Conservation (phyloP, 2,888 invertebrate genomes). For the Mactromeris polynyma region DNA sequence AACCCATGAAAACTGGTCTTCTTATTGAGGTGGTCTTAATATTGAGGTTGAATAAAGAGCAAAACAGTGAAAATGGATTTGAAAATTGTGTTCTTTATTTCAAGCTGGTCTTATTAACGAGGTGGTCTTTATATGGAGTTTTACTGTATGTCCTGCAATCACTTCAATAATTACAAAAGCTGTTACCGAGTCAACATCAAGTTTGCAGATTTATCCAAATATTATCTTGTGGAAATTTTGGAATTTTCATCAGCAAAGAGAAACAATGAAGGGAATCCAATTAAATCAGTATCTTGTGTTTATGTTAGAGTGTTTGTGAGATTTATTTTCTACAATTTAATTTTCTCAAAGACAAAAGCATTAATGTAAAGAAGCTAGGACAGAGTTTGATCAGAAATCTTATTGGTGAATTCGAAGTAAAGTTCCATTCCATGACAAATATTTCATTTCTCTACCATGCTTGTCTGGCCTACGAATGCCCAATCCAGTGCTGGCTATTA, state of each 20-base stretch:
- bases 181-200: neutral
- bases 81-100: too few species aligned
- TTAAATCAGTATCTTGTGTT: neutral
- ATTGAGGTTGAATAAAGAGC: too few species aligned
- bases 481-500: too few species aligned
- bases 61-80: too few species aligned
- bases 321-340: constrained; percentile 11
- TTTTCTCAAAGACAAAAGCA: constrained; percentile 20
- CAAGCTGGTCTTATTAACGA: too few species aligned
- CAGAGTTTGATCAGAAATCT: neutral
- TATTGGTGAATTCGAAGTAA: neutral
- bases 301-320: neutral
- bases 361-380: constrained; percentile 6
- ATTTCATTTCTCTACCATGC: neutral
- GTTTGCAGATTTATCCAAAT: neutral
- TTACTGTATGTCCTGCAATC: neutral
- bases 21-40: too few species aligned
- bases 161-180: neutral
- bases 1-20: too few species aligned
- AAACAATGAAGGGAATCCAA: constrained; percentile 8
- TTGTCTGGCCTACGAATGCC: too few species aligned
- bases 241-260: neutral
- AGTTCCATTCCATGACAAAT: neutral
- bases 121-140: too few species aligned
- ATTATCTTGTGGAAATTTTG: neutral